Conservation (phyloP, 2,797 vertebrate species). For the Enteromius afrohamiltoni region DNA sequence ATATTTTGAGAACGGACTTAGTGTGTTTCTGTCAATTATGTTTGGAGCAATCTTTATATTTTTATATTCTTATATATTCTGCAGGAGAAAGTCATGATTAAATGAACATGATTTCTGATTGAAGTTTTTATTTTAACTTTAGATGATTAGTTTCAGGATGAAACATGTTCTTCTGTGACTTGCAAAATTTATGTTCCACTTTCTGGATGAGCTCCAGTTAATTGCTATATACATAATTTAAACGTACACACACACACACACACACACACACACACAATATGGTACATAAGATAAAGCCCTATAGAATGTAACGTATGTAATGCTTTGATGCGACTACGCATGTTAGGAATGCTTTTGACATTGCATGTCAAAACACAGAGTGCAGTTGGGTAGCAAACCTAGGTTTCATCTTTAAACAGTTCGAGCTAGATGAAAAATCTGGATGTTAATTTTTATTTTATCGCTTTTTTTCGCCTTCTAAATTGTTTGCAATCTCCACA, state of each 20-base stretch:
- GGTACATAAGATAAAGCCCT: constrained; percentile 65
- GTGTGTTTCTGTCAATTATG: not conserved
- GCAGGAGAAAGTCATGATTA: not conserved
- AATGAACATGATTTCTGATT: not conserved
- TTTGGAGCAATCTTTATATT: not conserved
- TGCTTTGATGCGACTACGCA: constrained; percentile 68
- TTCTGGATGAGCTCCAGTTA: constrained; percentile 3
- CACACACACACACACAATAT: constrained; percentile 32
- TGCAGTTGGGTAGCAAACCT: constrained; percentile 40
- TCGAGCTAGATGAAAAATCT: not conserved
- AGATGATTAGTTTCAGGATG: not conserved
- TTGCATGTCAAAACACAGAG: constrained; percentile 64
- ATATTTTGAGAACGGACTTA: not conserved
- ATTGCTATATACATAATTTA: constrained; percentile 24
- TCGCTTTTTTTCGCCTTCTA: constrained; percentile 50
- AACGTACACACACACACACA: constrained; percentile 44
- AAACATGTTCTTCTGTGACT: not conserved
- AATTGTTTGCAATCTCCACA: constrained; percentile 60
- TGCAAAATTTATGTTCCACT: not conserved
- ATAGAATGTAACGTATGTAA: constrained; percentile 51
- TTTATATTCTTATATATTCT: not conserved
- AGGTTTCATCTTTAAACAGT: constrained; percentile 54
- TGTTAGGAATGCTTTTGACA: constrained; percentile 64
- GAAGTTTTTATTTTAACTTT: not conserved
- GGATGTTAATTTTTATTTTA: constrained; percentile 25